Percentiles rank a stretch among this genome's conserved stretches.
phyloP scores from a whole-genome alignment of 2,113 vertebrate genomes.

The Ginglymostoma cirratum region DNA sequence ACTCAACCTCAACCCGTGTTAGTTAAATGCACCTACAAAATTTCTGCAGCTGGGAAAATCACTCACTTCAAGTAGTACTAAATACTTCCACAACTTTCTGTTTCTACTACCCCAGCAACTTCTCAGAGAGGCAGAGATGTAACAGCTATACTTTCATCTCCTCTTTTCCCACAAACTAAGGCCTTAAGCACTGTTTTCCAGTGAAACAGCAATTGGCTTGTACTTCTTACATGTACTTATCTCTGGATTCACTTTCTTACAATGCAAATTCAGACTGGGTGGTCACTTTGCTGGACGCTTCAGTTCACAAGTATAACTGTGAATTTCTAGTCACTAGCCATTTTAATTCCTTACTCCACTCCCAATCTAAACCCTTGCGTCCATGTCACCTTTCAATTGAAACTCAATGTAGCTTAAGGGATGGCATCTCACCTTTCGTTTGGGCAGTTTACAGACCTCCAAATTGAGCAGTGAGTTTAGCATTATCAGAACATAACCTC shows the following conservation, averaged over 20 bases:
- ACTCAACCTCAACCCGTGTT: not conserved
- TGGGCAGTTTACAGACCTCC: no score
- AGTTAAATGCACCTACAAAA: not conserved
- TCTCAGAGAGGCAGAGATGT: not conserved
- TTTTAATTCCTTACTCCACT: no score
- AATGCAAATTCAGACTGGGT: not conserved
- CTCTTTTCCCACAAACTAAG: not conserved
- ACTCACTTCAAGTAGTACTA: not conserved
- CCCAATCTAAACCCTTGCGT: no score
- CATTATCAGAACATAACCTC: no score
- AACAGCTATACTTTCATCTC: not conserved
- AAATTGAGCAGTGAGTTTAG: no score
- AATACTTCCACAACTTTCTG: no score
- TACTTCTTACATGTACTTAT: not conserved
- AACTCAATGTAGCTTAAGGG: no score
- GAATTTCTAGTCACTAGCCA: no score
- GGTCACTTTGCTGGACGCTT: no score
- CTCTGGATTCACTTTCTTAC: not conserved
- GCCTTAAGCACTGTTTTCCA: not conserved
- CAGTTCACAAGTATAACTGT: no score
- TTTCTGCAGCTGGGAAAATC: not conserved
- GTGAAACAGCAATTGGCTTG: not conserved
- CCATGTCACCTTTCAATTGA: no score
- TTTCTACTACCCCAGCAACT: not conserved
- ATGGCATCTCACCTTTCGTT: no score